Conservation (phyloP, 2,113 vertebrate genomes). For the Hypocryptadius cinnamomeus region DNA sequence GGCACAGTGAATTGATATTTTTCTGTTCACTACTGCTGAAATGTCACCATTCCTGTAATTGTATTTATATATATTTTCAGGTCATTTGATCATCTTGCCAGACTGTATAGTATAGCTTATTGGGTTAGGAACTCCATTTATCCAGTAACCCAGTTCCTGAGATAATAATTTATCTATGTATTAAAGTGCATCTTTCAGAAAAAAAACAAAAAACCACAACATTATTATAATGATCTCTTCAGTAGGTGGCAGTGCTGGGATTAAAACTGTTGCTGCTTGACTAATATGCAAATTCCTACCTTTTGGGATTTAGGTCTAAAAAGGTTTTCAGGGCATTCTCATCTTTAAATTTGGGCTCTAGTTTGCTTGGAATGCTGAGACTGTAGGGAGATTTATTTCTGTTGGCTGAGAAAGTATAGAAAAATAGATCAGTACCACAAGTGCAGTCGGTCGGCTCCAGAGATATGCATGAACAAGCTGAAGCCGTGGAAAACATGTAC, state of each 20-base stretch:
- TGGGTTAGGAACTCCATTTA: background rate
- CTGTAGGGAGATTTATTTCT: background rate
- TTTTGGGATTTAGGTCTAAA: constrained; percentile 53
- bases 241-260: constrained; percentile 75
- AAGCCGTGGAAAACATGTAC: background rate
- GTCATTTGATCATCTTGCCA: background rate
- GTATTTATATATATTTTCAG: background rate
- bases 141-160: background rate
- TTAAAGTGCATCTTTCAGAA: background rate
- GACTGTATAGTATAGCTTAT: background rate
- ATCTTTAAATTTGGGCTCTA: background rate
- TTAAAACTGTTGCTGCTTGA: constrained; percentile 40
- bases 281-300: constrained; percentile 64
- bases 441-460: background rate
- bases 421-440: background rate
- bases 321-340: background rate
- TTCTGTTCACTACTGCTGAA: background rate
- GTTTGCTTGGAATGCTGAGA: background rate
- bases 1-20: background rate
- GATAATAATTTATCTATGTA: background rate
- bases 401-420: background rate
- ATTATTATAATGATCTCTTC: constrained; percentile 34
- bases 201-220: background rate
- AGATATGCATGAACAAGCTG: background rate
- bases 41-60: background rate